Evolutionary conservation across 2,113 vertebrate species (phyloP).

Genomic region (Crotophaga sulcirostris): DNA sequence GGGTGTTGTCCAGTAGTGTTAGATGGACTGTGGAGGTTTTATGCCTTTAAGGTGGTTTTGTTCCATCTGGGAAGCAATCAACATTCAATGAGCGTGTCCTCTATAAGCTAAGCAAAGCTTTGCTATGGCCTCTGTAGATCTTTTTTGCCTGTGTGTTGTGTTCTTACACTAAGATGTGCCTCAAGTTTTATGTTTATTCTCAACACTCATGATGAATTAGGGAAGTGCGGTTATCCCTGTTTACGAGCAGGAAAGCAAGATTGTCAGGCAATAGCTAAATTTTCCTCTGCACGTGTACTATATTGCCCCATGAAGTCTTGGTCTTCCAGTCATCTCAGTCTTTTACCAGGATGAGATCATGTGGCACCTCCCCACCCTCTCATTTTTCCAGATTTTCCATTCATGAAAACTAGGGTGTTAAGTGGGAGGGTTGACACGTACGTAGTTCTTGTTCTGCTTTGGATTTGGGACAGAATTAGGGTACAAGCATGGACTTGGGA

Average conservation of each 20-base stretch:
- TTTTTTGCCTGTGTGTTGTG: neutral
- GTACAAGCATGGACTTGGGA: neutral
- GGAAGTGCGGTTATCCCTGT: neutral
- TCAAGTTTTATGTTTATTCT: constrained; percentile 9
- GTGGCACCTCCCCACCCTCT: neutral
- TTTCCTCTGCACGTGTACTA: neutral
- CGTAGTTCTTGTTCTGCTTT: neutral
- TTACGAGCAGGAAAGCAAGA: neutral
- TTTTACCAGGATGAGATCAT: neutral
- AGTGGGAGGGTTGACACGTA: neutral
- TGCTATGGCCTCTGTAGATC: neutral
- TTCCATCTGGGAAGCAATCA: neutral
- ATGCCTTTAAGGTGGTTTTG: neutral
- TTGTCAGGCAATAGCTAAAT: neutral
- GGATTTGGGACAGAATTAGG: neutral
- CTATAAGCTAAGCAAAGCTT: neutral
- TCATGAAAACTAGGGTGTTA: constrained; percentile 23
- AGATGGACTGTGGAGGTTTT: neutral
- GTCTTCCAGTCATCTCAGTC: neutral
- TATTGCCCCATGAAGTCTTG: neutral
- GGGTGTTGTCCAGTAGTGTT: neutral
- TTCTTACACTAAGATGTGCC: neutral
- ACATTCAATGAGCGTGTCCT: neutral
- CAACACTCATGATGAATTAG: neutral
- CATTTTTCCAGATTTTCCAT: constrained; percentile 12